Base-by-base conservation (phyloP, 2,888 invertebrate species). In the Clistopyga incitator region DNA sequence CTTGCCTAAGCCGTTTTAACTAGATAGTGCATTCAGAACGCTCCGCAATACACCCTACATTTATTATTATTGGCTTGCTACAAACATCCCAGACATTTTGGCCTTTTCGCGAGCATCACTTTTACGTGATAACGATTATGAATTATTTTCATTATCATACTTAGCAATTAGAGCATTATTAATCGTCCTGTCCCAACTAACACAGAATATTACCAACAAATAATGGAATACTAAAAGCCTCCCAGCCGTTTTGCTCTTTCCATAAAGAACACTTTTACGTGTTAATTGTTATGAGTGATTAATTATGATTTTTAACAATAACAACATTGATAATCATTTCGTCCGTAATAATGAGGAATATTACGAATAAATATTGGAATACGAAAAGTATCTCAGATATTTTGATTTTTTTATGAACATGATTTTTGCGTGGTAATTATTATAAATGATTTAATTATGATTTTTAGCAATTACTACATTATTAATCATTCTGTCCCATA, bases 1-100 rank as follows among this genome's bases (percentile, higher is more conserved):
- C 84, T 84, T 84, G 84, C 84, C 84, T 84, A 84, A 84, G 84
- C 84, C 84, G 84, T 84, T 84, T 84, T 84, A 84, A 84, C 84
- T 84, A 81, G 84, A 84, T 84, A 84, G 84, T 81, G 78, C 84
- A 81, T 84, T 84, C 84, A 75, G 78, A 78, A 84, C 84, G 84
- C 81, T 78, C 34, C 81, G 75, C 84, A 76, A 84, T 84, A 84
- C 81, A 84, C 74, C 84, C 80, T 64, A 70, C 81, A 71, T 78
- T 84, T 64, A 74, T 81, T 84, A 81, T 81, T 81, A 70, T 81
- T 45, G 38, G n/a, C 34, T 64, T 29, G 34, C 59, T 61, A n/a
- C 59, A 29, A 61, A 34, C 59, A 15, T 15, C 3, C 34, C 59
- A 23, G 56, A 56, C 56, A 15, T 56, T 56, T 56, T 56, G 3